phyloP scores from a whole-genome alignment of 1,140 invertebrate genomes.

The Heliconius himera region DNA sequence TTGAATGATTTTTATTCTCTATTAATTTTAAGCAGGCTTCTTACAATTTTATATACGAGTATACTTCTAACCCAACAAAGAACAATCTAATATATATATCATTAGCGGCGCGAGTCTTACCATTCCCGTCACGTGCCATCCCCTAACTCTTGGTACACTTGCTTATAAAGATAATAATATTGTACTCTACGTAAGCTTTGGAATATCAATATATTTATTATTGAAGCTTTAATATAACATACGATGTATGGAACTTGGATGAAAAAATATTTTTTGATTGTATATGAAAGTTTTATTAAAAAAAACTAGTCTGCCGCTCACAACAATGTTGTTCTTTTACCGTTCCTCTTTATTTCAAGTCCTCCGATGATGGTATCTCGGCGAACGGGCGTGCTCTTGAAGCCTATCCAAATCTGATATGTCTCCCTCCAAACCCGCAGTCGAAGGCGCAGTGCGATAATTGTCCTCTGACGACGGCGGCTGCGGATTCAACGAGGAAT shows the following conservation, averaged over 20 bases:
- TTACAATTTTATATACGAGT: not conserved
- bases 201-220: conserved; percentile 3
- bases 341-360: no score
- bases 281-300: not conserved
- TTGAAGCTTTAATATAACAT: not conserved
- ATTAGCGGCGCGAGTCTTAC: not conserved
- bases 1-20: not conserved
- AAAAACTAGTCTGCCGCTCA: not conserved
- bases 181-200: conserved; percentile 11
- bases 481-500: no score
- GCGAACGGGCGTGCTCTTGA: no score
- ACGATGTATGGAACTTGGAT: not conserved
- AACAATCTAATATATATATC: not conserved
- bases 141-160: conserved; percentile 3
- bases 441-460: no score
- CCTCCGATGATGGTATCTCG: no score
- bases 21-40: not conserved
- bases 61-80: not conserved
- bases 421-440: no score
- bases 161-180: conserved; percentile 13
- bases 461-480: no score
- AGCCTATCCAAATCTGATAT: no score
- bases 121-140: not conserved
- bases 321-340: no score
- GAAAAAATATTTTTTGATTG: not conserved